Evolutionary conservation across 2,797 vertebrate genomes (phyloP), one percentile per base, ranked within the genome.

Genomic region (Poeciliopsis turneri): DNA sequence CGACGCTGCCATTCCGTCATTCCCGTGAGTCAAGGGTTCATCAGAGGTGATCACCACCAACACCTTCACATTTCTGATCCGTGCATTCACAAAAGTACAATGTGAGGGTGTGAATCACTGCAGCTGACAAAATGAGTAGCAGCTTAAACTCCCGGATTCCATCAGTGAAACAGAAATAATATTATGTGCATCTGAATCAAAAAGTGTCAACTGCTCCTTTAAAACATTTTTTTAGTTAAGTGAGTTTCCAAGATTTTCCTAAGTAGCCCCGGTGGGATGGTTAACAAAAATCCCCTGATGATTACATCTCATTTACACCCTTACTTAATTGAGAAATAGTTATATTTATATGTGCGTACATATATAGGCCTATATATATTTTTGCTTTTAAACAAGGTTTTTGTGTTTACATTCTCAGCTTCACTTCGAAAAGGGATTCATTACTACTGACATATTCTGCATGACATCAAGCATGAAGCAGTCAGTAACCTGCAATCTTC

Each of bases 251-350:
- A 87, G 86, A 90, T 80, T 84, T 82, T 79, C 66, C 74, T 95
- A 95, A 95, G 95, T 94, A 89, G 93, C 80, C 86, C 93, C 92
- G 10, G 72, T 92, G 92, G 94, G 92, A 91, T 92, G 92, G 36
- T 87, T 59, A 81, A 71, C 84, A 39, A 88, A 83, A 75, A 84
- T 36, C 47, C 83, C 86, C 87, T 90, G 89, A 91, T 93, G 90
- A 92, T 80, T 86, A 84, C 81, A 85, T 86, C 79, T 86, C 49
- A 68, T 85, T 86, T 84, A 85, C 83, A 84, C 79, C 81, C 80
- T 82, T 77, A 72, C 73, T 64, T 86, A 89, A 91, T 81, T 85
- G 77, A 92, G 88, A 92, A 90, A 89, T 84, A 78, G 78, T 85
- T 84, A 78, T 82, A 89, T 89, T 88, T 88, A 89, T 94, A 84